A percentile compares a stretch with the other conserved stretches of the same genome.
phyloP scores from a whole-genome alignment of 2,797 vertebrate species.

The Spinibarbus caldwelli region DNA sequence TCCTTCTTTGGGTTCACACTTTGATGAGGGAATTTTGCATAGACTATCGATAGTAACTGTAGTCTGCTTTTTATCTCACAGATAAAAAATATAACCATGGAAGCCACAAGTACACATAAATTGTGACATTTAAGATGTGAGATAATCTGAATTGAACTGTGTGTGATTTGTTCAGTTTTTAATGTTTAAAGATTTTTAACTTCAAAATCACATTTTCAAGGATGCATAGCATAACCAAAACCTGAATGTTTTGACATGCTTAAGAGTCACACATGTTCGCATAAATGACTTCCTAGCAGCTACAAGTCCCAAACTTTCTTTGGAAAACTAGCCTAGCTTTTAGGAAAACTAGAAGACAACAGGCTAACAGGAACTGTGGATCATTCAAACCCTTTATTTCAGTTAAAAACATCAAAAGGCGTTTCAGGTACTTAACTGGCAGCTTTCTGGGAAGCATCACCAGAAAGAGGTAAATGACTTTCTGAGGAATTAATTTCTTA shows the following conservation, averaged over 20 bases:
- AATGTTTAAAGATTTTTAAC: neutral
- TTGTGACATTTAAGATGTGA: neutral
- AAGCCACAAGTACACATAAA: neutral
- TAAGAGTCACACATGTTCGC: neutral
- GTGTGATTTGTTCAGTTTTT: neutral
- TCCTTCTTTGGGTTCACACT: neutral
- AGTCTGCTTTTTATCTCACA: neutral
- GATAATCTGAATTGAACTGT: neutral
- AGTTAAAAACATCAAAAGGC: neutral
- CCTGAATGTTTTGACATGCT: neutral
- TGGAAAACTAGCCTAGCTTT: neutral
- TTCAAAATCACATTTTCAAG: neutral
- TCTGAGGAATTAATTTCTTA: neutral
- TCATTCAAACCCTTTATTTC: neutral
- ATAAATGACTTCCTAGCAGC: conserved; percentile 6
- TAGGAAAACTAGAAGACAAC: neutral
- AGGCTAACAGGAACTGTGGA: neutral
- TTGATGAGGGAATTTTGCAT: neutral
- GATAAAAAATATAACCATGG: neutral
- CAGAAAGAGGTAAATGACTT: neutral
- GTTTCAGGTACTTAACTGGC: neutral
- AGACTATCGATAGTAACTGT: neutral
- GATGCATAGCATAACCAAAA: neutral
- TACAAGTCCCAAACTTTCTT: neutral
- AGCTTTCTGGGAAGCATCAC: conserved; percentile 21